Evolutionary conservation across 2,797 vertebrate species (phyloP), one percentile per base, ranked within the genome.

Genomic region (Morelia viridis): DNA sequence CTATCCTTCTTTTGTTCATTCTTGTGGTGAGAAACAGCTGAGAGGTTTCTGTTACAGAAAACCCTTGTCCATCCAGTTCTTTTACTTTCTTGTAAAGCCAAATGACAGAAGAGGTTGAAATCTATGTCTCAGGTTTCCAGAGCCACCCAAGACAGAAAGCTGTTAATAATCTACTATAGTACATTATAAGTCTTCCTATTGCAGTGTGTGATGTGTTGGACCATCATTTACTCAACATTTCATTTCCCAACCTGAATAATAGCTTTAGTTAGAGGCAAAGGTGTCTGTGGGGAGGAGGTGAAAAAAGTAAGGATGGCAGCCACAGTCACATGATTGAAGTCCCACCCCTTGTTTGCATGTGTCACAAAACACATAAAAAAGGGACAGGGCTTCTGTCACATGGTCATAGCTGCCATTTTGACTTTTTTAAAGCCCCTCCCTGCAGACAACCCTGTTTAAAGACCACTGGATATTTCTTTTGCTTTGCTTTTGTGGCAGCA

Each of bases 51-150:
- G 31, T 0, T 19, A 62, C 50, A n/a, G 46, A 56, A 87, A 61
- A 53, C 53, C 41, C 5, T 41, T 1, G 76, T 3, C 24, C 0
- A 0, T 3, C 0, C 1, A 15, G 6, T 71, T 90, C 10, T 89
- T 0, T 53, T 24, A 3, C 26, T 13, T 1, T 76, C 93, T 71
- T 64, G 3, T 62, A 84, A 6, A 0, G 0, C 0, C 0, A 5
- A 92, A 93, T 41, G 50, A 17, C 0, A 0, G 6, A 31, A 61
- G 62, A 76, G 57, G 46, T 26, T 46, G 4, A 89, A 1, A 0
- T 35, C 61, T 17, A n/a, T 1, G n/a, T 28, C 53, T 71, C 58
- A 41, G 4, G 1, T 71, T 53, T 0, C 15, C 57, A 56, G 60
- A 85, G 35, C 0, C 50, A 35, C 6, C 1, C 2, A 41, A 0